phyloP scores from a whole-genome alignment of 2,888 invertebrate species.

The Pseudanteris insignis region DNA sequence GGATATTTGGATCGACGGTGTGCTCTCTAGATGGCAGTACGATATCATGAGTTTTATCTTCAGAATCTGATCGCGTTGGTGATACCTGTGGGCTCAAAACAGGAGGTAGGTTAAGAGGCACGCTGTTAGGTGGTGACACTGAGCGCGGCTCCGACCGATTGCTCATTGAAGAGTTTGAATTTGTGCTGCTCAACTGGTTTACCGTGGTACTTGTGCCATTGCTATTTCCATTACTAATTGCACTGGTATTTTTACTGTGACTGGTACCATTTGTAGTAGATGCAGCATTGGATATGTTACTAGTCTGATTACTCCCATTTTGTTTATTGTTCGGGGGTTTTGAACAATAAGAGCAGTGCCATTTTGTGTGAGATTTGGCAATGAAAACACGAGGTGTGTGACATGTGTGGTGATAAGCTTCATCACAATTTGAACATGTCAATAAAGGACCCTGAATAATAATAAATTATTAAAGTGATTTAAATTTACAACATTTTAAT shows the following conservation, averaged over 20 bases:
- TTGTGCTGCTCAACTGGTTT: conserved; percentile 29
- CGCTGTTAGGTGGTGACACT: conserved; percentile 54
- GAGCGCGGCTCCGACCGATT: conserved; percentile 45
- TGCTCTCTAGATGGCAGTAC: conserved; percentile 46
- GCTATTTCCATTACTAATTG: background rate
- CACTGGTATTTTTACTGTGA: background rate
- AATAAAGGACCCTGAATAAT: conserved; percentile 75
- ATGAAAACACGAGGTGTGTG: conserved; percentile 76
- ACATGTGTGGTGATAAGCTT: conserved; percentile 84
- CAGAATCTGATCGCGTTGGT: conserved; percentile 57
- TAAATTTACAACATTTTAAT: no score
- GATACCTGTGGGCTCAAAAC: conserved; percentile 63
- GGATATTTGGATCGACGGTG: conserved; percentile 74
- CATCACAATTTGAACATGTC: conserved; percentile 85
- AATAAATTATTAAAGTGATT: no score
- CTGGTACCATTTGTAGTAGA: background rate
- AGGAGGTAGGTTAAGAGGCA: conserved; percentile 53
- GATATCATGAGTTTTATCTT: conserved; percentile 54
- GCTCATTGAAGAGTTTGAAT: background rate
- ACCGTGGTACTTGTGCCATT: conserved; percentile 20
- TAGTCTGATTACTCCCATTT: conserved; percentile 32
- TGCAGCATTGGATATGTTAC: background rate
- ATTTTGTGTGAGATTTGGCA: conserved; percentile 71
- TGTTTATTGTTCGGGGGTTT: conserved; percentile 36
- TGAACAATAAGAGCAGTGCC: conserved; percentile 77